Conservation (phyloP, 2,113 vertebrate species). For the Eulemur macaco region DNA sequence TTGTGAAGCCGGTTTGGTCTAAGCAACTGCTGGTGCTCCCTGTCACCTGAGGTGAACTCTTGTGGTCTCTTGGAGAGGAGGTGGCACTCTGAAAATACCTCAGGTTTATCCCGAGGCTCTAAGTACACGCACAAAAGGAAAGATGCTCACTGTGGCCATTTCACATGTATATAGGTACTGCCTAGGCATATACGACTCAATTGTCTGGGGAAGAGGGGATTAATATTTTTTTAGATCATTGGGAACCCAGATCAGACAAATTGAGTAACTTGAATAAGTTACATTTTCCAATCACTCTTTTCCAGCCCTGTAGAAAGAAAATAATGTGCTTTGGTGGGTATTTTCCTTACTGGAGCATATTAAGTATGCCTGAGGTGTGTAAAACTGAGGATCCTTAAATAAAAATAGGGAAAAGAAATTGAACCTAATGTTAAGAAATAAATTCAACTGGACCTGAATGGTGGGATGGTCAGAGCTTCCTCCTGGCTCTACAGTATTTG, state of each 20-base stretch:
- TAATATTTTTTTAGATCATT: neutral
- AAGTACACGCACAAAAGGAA: neutral
- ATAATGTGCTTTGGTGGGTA: neutral
- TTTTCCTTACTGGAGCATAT: neutral
- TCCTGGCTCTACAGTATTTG: neutral
- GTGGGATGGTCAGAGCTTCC: neutral
- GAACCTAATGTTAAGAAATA: neutral
- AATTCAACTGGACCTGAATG: neutral
- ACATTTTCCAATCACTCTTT: neutral
- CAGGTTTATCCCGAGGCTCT: neutral
- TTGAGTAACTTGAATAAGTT: neutral
- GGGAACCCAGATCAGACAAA: neutral
- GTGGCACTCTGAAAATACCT: neutral
- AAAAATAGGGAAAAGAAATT: neutral
- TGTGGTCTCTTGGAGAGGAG: neutral
- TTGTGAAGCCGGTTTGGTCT: neutral
- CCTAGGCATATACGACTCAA: neutral
- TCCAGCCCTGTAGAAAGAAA: neutral
- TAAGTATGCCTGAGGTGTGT: neutral
- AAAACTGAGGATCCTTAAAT: neutral
- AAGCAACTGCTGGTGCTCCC: neutral
- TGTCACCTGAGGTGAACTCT: neutral
- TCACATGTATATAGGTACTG: neutral
- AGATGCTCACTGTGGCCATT: neutral
- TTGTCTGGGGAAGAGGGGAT: neutral